A percentile compares a stretch with the other conserved stretches of the same genome.
These are phyloP conservation scores for Engraulis encrasicolus DNA, from an alignment of 2,113 vertebrate species.

Conservation along the genomic window DNA sequence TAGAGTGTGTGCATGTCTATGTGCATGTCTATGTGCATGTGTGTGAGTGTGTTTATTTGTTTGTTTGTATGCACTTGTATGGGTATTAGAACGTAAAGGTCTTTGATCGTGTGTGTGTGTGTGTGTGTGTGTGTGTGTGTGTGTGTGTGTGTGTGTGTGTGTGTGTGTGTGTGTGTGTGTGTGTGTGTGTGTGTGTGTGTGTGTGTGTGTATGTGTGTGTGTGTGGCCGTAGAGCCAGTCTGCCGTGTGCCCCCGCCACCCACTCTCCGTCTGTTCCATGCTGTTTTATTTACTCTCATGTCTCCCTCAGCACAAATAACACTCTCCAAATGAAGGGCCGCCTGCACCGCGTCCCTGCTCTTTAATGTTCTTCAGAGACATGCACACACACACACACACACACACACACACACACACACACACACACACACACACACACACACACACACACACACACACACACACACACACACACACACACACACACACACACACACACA, in stretches of 20 bases:
- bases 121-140: neutral
- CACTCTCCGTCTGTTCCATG: constrained; percentile 12
- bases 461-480: too few relatives aligned
- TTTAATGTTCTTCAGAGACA: neutral
- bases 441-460: too few relatives aligned
- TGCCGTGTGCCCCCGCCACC: neutral
- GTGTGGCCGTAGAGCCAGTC: constrained; percentile 5
- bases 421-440: too few relatives aligned
- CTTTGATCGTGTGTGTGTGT: neutral
- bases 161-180: neutral
- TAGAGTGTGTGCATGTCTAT: neutral
- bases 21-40: neutral
- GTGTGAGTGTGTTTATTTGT: neutral
- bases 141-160: neutral
- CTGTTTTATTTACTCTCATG: constrained; percentile 15
- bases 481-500: too few relatives aligned
- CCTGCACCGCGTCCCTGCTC: neutral
- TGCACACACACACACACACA: neutral
- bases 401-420: too few relatives aligned
- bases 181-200: neutral
- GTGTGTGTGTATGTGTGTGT: neutral
- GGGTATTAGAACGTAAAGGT: too few relatives aligned
- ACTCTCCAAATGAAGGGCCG: neutral
- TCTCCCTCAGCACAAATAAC: constrained; percentile 24
- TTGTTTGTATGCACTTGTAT: neutral